Evolutionary conservation across 2,113 vertebrate genomes (phyloP).

Genomic region (Cyanistes caeruleus): DNA sequence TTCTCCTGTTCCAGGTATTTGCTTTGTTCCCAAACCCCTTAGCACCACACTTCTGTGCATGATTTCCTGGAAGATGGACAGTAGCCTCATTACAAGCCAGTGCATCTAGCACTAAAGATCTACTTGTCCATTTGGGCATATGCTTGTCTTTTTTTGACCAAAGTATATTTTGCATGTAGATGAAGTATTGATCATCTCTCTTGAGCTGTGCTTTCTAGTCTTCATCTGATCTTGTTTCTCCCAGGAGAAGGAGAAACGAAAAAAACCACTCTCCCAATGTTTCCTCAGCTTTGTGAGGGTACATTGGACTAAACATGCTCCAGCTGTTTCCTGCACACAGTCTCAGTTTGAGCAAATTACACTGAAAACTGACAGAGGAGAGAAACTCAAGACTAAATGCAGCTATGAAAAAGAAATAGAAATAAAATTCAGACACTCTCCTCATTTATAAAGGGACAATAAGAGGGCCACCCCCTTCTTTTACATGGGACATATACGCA

Average conservation of each 20-base stretch:
- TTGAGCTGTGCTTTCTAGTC: neutral
- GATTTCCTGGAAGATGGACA: neutral
- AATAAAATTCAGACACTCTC: neutral
- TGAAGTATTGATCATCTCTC: neutral
- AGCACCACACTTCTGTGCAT: neutral
- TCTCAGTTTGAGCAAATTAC: neutral
- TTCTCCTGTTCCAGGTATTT: neutral
- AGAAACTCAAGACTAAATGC: neutral
- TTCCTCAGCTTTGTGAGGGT: neutral
- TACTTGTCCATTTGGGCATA: neutral
- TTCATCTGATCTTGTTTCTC: neutral
- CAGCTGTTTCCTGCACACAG: neutral
- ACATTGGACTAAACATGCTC: neutral
- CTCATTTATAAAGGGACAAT: neutral
- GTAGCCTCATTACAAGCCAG: neutral
- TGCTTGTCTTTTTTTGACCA: neutral
- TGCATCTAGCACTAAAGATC: neutral
- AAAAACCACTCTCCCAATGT: too few species aligned
- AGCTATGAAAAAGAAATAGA: neutral
- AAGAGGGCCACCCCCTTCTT: neutral
- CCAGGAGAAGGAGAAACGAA: neutral
- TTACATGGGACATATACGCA: neutral
- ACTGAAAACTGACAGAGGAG: neutral
- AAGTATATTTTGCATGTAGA: neutral
- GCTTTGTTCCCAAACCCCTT: neutral